A percentile compares a stretch with the other conserved stretches of the same genome.
Conservation (phyloP, 1,140 invertebrate genomes). For the Eumaeus atala region DNA sequence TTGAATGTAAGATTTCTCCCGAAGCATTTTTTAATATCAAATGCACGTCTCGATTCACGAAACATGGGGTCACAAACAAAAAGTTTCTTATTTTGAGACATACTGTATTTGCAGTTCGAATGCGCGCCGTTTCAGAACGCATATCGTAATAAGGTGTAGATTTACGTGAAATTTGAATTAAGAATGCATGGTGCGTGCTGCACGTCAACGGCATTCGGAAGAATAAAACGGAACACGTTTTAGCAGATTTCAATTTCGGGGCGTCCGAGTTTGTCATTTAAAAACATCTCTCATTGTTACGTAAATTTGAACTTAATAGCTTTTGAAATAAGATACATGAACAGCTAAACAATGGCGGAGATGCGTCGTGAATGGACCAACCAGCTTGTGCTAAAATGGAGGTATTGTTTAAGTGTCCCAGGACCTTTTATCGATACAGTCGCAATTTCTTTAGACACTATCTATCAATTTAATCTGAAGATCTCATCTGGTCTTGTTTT, state of each 20-base stretch:
- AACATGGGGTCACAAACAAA: conserved; percentile 55
- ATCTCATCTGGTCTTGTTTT: background rate
- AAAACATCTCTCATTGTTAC: conserved; percentile 26
- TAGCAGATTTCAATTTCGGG: conserved; percentile 43
- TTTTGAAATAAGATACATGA: conserved; percentile 33
- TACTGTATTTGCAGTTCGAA: conserved; percentile 38
- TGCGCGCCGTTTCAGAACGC: conserved; percentile 34
- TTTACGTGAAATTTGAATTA: conserved; percentile 34
- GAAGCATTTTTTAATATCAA: conserved; percentile 66
- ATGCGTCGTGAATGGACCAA: conserved; percentile 34
- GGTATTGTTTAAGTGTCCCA: conserved; percentile 26
- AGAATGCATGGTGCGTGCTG: conserved; percentile 38
- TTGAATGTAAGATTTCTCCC: conserved; percentile 70
- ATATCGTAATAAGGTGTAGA: conserved; percentile 56
- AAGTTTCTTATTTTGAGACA: conserved; percentile 46
- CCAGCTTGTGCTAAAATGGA: conserved; percentile 47
- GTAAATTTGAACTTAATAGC: conserved; percentile 41
- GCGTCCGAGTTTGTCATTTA: conserved; percentile 31
- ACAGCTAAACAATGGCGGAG: conserved; percentile 25
- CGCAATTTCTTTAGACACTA: conserved; percentile 14
- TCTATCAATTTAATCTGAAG: conserved; percentile 12
- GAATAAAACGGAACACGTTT: conserved; percentile 58
- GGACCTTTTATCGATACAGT: conserved; percentile 1
- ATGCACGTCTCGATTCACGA: conserved; percentile 60
- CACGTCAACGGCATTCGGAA: conserved; percentile 43